Conservation (phyloP, 2,888 invertebrate species). For the Cerastis leucographa region DNA sequence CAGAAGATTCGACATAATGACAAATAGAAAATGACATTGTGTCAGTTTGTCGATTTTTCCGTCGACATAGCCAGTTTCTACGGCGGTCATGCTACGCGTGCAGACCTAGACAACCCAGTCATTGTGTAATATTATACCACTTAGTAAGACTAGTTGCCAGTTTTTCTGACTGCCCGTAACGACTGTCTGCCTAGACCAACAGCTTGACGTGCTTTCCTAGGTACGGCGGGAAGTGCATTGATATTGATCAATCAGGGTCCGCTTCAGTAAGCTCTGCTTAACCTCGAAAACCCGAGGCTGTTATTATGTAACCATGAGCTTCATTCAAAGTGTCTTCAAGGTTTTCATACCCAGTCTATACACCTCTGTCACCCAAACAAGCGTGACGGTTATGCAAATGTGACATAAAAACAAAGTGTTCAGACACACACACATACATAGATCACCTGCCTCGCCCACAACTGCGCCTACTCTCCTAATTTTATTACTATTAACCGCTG, state of each 20-base stretch:
- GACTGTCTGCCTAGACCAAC: background rate
- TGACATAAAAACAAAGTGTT: conserved; percentile 36
- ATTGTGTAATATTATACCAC: background rate
- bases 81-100: no score
- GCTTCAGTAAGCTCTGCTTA: background rate
- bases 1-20: no score
- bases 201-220: background rate
- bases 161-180: background rate
- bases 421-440: conserved; percentile 41
- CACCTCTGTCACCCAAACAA: background rate
- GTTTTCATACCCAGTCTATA: background rate
- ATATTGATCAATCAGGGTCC: background rate
- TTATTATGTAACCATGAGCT: background rate
- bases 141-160: background rate
- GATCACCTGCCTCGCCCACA: conserved; percentile 48
- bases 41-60: no score
- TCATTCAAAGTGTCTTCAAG: background rate
- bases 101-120: background rate
- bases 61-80: no score
- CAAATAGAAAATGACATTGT: no score
- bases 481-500: conserved; percentile 52
- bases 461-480: conserved; percentile 57
- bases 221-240: background rate
- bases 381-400: conserved; percentile 36
- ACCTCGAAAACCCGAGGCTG: background rate